Base-by-base conservation (phyloP, 2,113 vertebrate species). In the Nothocercus nigrocapillus region DNA sequence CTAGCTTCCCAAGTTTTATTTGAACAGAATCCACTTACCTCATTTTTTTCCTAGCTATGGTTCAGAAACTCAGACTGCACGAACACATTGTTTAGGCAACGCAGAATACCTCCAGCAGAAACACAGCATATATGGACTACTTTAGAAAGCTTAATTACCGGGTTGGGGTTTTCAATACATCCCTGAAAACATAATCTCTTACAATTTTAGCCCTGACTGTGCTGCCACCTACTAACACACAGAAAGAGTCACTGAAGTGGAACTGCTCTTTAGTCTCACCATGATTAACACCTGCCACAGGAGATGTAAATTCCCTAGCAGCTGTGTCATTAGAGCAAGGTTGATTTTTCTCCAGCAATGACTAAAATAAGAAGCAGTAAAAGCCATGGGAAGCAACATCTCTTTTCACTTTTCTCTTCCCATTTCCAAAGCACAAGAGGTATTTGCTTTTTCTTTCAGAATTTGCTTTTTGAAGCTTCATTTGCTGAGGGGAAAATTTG, bases 61-160 rank as follows among this genome's bases (percentile, higher is more conserved):
- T 90, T 80, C 89, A 83, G 82, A 90, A 92, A 66, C 21, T 84
- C 66, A 51, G 73, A 61, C 0, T 0, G 68, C 85, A 94, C 51
- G 47, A 95, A 90, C 44, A 28, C 53, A 63, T n/a, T 56, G 73
- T 64, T 85, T 67, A 58, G 3, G 28, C 62, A 75, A 68, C 8
- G n/a, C 80, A 90, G 62, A 87, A 86, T 51, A 36, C 59, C 64
- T 91, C 85, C 82, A 87, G 78, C 72, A 77, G 81, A 34, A 91
- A 67, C 3, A 1, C 51, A 76, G 72, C 73, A 75, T 80, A 93
- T 87, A 85, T 7, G 5, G 88, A 62, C 40, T 80, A 44, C 89
- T 88, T 28, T 78, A 56, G 89, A 83, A 95, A 94, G 81, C n/a
- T 36, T 91, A 95, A 96, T 97, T 94, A 90, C 63, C 75, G 58